phyloP scores from a whole-genome alignment of 1,140 invertebrate species.

The Cryptotermes secundus region DNA sequence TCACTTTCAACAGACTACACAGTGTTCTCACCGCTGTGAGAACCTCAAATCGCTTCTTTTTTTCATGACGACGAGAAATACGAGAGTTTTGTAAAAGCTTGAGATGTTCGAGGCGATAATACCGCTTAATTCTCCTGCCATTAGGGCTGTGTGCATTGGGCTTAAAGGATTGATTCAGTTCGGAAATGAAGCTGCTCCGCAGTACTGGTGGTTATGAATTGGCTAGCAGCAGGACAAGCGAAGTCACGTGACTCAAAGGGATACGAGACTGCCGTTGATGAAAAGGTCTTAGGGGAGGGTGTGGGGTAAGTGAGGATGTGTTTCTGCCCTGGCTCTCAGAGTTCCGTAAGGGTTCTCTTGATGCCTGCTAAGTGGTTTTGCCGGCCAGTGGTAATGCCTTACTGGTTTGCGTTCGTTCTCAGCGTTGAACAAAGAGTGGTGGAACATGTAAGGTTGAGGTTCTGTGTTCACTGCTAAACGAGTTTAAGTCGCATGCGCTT shows the following conservation, averaged over 20 bases:
- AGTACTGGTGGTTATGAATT: neutral
- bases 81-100: no score
- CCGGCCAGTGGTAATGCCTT: constrained; percentile 13
- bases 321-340: neutral
- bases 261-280: constrained; percentile 2
- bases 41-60: no score
- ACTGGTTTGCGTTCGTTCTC: constrained; percentile 10
- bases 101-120: no score
- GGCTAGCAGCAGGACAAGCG: constrained; percentile 7
- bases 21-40: no score
- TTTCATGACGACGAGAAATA: no score
- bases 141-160: neutral
- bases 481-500: neutral
- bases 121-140: no score
- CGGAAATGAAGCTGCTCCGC: neutral
- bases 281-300: neutral
- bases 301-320: neutral
- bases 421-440: neutral
- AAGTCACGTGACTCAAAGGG: constrained; percentile 4
- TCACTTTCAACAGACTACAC: no score
- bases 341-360: neutral
- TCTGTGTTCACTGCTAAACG: neutral
- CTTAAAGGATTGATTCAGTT: neutral
- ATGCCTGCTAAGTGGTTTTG: constrained; percentile 16
- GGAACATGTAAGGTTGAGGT: neutral